Base-by-base conservation (phyloP, 2,888 invertebrate species). In the Euspilapteryx auroguttella region DNA sequence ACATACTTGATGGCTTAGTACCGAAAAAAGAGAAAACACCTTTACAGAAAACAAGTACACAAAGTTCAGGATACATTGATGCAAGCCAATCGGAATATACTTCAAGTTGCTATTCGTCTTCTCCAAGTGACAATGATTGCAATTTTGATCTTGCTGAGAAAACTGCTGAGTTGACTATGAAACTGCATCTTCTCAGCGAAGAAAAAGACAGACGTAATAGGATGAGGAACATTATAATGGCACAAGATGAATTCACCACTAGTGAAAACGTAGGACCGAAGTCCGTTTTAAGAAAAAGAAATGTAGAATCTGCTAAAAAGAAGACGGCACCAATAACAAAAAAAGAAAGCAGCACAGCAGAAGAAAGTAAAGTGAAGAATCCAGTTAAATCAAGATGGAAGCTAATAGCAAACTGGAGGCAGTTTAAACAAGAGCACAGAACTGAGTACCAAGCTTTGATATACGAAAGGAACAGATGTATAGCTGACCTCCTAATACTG, bases 401-500 rank as follows among this genome's bases (percentile, higher is more conserved):
- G 35, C 45, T 78, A 45, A 28, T 64, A 44, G 34, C 64, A 36
- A 48, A 79, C 49, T 86, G 83, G 79, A 68, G 63, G 30, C 57
- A 65, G 28, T 83, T 86, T 44, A 81, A 80, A 39, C 36, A 45
- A 14, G 81, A 80, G 22, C 78, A 84, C 46, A 77, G 76, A 3
- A 41, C 53, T 1, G 82, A 86, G 34, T 79, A 79, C 31, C 41
- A 50, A 2, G 71, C 64, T 36, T 78, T 89, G 10, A 62, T 63
- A 27, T 45, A 57, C 10, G 49, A 83, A 26, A 64, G 84, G 24
- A 87, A 87, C 41, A 79, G 78, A 40, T 91, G 91, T 51, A 47
- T 86, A 30, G 77, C 81, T 24, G 81, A 87, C 42, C 52, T 87
- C 12, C 54, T 90, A n/a, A 41, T 89, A 14, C 59, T 89, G 21